Percentiles rank a stretch among this genome's conserved stretches.
These are phyloP conservation scores for Trachythela sp. DNA, from an alignment of 64 coral and sea anemone genomes.

Conservation along the genomic window DNA sequence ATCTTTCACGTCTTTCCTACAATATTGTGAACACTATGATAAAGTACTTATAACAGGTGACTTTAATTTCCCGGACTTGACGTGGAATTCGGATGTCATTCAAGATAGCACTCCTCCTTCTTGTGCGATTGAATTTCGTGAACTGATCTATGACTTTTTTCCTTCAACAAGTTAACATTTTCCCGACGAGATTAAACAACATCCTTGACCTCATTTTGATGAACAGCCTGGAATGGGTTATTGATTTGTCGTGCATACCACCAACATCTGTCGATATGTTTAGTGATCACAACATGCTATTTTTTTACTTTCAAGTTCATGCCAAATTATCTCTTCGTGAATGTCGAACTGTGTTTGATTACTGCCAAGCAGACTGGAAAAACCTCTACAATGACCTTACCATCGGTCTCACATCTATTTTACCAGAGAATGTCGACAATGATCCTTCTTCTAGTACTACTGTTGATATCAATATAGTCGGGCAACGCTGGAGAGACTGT, in stretches of 20 bases:
- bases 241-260: not conserved
- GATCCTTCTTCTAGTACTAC: not conserved
- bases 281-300: constrained; percentile 24
- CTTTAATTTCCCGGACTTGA: constrained; percentile 43
- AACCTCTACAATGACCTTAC: not conserved
- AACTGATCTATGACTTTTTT: constrained; percentile 37
- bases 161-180: constrained; percentile 42
- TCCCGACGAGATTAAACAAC: constrained; percentile 39
- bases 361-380: constrained; percentile 2
- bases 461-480: not conserved
- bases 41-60: too few relatives aligned
- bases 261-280: constrained; percentile 21
- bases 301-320: constrained; percentile 1
- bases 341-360: too few relatives aligned
- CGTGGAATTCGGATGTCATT: constrained; percentile 8
- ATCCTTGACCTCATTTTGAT: constrained; percentile 27
- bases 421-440: not conserved
- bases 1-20: constrained; percentile 7
- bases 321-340: too few relatives aligned
- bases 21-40: not conserved
- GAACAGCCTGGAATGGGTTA: constrained; percentile 3
- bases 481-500: not conserved
- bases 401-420: too few relatives aligned
- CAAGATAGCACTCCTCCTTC: not conserved
- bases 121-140: not conserved